Percentiles rank a stretch among this genome's conserved stretches.
These are phyloP conservation scores for Limenitis camilla DNA, from an alignment of 2,888 invertebrate species.

Conservation along the genomic window DNA sequence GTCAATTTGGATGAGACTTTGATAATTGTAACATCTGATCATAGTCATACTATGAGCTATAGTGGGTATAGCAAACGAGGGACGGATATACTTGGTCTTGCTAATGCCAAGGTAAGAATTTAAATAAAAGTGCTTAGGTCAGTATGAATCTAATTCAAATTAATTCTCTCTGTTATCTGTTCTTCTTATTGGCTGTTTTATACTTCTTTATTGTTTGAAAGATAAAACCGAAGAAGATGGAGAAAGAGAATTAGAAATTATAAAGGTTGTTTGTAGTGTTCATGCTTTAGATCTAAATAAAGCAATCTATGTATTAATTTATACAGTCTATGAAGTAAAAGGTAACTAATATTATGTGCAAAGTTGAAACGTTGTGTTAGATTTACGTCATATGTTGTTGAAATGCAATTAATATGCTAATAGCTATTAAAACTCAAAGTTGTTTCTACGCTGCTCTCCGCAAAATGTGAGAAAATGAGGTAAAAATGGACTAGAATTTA, in stretches of 20 bases:
- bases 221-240: too few species aligned
- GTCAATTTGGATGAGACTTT: constrained; percentile 81
- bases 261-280: too few species aligned
- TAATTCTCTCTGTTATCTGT: too few species aligned
- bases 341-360: too few species aligned
- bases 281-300: too few species aligned
- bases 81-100: constrained; percentile 58
- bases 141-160: background rate
- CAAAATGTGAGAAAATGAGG: background rate
- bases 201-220: too few species aligned
- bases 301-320: too few species aligned
- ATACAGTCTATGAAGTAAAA: too few species aligned
- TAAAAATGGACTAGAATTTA: constrained; percentile 4
- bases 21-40: constrained; percentile 87
- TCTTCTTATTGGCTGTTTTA: too few species aligned
- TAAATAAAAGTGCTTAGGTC: background rate
- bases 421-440: background rate
- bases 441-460: background rate
- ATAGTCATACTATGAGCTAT: constrained; percentile 84
- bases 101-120: constrained; percentile 42
- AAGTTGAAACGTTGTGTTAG: too few species aligned
- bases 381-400: background rate
- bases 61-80: constrained; percentile 81
- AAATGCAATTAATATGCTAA: constrained; percentile 1
- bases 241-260: too few species aligned